Evolutionary conservation across 2,113 vertebrate genomes (phyloP), one percentile per base, ranked within the genome.

Genomic region (Apteryx owenii): DNA sequence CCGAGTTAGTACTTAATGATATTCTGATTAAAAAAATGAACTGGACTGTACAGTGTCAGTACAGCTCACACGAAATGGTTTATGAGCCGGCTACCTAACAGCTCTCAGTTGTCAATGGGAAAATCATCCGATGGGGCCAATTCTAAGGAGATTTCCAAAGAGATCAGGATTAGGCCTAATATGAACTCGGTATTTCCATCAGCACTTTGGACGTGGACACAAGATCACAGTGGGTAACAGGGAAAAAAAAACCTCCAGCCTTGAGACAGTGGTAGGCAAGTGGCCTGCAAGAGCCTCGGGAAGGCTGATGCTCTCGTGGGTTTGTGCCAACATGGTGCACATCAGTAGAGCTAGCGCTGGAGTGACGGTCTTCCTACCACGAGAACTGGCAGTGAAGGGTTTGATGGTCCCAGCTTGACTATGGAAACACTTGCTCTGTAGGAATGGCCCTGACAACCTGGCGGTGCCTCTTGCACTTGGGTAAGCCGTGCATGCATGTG

Each of bases 271-370:
- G 9, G 58, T 21, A 9, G 50, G 29, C 0, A 25, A 71, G 50
- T 20, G 19, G 50, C 7, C 1, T 1, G 2, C 16, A 5, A 42
- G 54, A 70, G 46, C 46, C 28, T 18, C 5, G 15, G 38, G 53
- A 38, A 38, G 60, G 12, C 13, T 1, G 7, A 18, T 19, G 60
- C 36, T 42, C n/a, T 40, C 5, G 0, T 8, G n/a, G 12, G 15
- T n/a, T 20, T 13, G 65, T 48, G 53, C 33, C 1, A 0, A 3
- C 0, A 14, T 3, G 2, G 50, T 0, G 8, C 18, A 4, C 1
- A 1, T 8, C 40, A 42, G 22, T 2, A 6, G 31, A 31, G 70
- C 11, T 25, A 13, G 54, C 20, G 62, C 51, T 26, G 58, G 21
- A 18, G 66, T 2, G 5, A 7, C 11, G n/a, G 10, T 18, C 33